These are phyloP conservation scores for Melipona quadrifasciata DNA, from an alignment of 1,140 invertebrate genomes.

Conservation along the genomic window DNA sequence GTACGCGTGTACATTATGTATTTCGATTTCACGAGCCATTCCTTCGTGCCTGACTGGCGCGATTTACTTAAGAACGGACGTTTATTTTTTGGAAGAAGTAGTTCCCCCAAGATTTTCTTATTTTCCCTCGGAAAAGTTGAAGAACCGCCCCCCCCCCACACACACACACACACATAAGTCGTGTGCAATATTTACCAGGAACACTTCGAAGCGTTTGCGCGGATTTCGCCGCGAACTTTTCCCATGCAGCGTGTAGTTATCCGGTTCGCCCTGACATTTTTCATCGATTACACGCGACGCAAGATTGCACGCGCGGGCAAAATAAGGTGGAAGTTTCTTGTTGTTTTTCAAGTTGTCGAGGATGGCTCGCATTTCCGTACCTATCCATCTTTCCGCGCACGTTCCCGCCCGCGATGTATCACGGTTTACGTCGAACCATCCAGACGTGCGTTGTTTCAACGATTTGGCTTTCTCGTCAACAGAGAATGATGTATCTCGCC, in stretches of 20 bases:
- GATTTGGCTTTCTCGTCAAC: constrained; percentile 10
- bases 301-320: too few relatives aligned
- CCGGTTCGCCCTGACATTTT: not conserved
- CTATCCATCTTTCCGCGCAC: not conserved
- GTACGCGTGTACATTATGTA: not conserved
- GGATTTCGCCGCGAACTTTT: not conserved
- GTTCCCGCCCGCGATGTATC: not conserved
- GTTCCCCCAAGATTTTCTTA: not conserved
- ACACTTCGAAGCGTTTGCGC: not conserved
- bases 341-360: constrained; percentile 3
- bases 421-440: not conserved
- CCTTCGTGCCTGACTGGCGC: not conserved
- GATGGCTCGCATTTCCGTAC: not conserved
- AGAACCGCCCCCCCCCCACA: not conserved
- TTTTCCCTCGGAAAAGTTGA: not conserved
- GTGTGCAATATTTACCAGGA: constrained; percentile 6
- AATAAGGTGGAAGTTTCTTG: not conserved
- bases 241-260: too few relatives aligned
- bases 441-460: not conserved
- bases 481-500: not conserved
- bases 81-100: constrained; percentile 12
- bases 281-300: not conserved
- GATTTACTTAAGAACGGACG: constrained; percentile 42
- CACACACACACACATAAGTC: too few relatives aligned
- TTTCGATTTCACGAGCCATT: not conserved